These are phyloP conservation scores for Luehdorfia chinensis DNA, from an alignment of 1,140 invertebrate species.

Conservation along the genomic window DNA sequence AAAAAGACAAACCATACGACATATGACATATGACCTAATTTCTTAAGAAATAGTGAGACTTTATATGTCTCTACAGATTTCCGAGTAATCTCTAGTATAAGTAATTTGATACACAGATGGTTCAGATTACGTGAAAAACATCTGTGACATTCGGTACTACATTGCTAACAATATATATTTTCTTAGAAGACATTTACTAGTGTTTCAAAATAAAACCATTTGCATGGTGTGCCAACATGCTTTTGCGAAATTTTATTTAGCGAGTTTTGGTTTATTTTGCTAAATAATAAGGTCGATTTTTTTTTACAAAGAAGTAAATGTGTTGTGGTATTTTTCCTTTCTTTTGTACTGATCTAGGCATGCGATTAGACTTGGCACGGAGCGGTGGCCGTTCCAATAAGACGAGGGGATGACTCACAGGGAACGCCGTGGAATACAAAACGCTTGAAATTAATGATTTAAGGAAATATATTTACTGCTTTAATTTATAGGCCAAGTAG, in stretches of 20 bases:
- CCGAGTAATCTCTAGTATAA: too few relatives aligned
- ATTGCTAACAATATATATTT: constrained; percentile 16
- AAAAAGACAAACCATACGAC: too few relatives aligned
- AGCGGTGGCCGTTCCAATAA: constrained; percentile 20
- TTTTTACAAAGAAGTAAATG: constrained; percentile 7
- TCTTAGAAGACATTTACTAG: constrained; percentile 17
- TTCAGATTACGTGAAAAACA: constrained; percentile 14
- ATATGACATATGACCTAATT: too few relatives aligned
- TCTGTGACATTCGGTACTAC: constrained; percentile 12
- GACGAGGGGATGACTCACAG: constrained; percentile 21
- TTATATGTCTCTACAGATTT: too few relatives aligned
- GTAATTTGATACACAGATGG: constrained; percentile 24
- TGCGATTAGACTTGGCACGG: constrained; percentile 36
- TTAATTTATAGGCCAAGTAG: too few relatives aligned
- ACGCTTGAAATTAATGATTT: too few relatives aligned
- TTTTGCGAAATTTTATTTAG: neutral
- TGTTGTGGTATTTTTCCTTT: constrained; percentile 16
- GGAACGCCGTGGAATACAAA: constrained; percentile 7
- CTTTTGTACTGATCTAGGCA: constrained; percentile 20
- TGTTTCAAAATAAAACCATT: constrained; percentile 13
- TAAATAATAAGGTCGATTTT: constrained; percentile 4
- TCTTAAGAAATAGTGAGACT: too few relatives aligned
- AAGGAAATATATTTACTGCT: too few relatives aligned
- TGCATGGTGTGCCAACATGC: neutral
- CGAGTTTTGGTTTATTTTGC: neutral